Evolutionary conservation across 2,888 invertebrate species (phyloP).

Genomic region (Malthinus seriepunctatus): DNA sequence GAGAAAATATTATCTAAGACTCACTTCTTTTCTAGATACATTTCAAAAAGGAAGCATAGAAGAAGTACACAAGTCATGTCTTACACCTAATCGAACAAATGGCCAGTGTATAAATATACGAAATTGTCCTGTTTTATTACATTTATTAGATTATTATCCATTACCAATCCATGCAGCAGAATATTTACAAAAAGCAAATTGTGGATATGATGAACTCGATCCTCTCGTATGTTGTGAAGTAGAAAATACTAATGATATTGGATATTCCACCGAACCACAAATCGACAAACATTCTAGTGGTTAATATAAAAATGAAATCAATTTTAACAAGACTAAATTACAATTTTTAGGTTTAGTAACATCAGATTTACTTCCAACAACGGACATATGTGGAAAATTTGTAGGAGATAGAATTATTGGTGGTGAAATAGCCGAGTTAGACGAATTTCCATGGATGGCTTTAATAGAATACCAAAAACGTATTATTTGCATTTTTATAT

Average conservation of each 20-base stretch:
- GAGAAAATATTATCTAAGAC: too few relatives aligned
- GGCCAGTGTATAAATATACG: conserved; percentile 59
- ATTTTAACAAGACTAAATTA: not conserved
- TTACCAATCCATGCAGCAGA: conserved; percentile 50
- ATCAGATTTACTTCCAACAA: conserved; percentile 46
- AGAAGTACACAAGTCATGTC: conserved; percentile 45
- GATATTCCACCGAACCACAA: not conserved
- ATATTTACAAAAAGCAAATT: conserved; percentile 66
- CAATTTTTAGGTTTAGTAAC: too few relatives aligned
- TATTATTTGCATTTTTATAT: conserved; percentile 47
- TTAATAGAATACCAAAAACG: conserved; percentile 68
- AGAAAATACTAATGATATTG: not conserved
- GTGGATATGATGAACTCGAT: conserved; percentile 63
- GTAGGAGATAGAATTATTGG: conserved; percentile 64
- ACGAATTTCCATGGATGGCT: conserved; percentile 74
- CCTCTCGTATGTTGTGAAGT: conserved; percentile 64
- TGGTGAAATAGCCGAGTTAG: conserved; percentile 63
- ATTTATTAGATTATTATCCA: conserved; percentile 52
- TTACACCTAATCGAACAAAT: conserved; percentile 49
- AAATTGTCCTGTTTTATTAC: conserved; percentile 53
- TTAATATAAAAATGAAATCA: not conserved
- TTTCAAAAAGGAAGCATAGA: conserved; percentile 13
- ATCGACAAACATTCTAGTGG: not conserved
- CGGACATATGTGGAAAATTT: conserved; percentile 58
- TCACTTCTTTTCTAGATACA: too few relatives aligned